Base-by-base conservation (phyloP, 2,797 vertebrate genomes). In the Spondyliosoma cantharus region DNA sequence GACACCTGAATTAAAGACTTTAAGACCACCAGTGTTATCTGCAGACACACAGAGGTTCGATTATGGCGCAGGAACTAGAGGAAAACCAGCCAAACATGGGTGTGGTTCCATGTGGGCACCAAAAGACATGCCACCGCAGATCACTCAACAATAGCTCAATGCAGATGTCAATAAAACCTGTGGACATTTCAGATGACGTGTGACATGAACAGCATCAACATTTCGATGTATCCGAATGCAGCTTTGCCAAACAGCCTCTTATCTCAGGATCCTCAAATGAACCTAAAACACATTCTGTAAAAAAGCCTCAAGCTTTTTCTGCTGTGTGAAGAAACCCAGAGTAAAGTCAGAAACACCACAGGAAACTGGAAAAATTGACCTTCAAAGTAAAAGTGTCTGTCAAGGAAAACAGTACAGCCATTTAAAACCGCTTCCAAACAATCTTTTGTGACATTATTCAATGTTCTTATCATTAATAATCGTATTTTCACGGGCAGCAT, bases 91-190 rank as follows among this genome's bases (percentile, higher is more conserved):
- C 80, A 71, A 27, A 61, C 53, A 81, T 61, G 88, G 88, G 88
- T 78, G 88, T 83, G 88, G 88, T 62, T 85, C 67, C 19, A 77
- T 60, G 80, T 74, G 69, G 75, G 71, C 87, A 82, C 61, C 22
- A 61, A 22, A 0, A 52, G 7, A 49, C 42, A 70, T 43, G 46
- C 15, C n/a, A 46, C 29, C 52, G 14, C 45, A 58, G 37, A 69
- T 53, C 69, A 46, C n/a, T 37, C 5, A 65, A 57, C 22, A 75
- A 52, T 76, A 73, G 3, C 68, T 13, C 17, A 24, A 1, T 29
- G 27, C 52, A 77, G 17, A 70, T 72, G 74, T 57, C 59, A 49
- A 60, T 50, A 60, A 67, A 53, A 37, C 14, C 22, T 12, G 22
- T 6, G 0, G 19, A 3, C 11, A 11, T 73, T 64, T 71, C n/a